Evolutionary conservation across 2,113 vertebrate species (phyloP).

Genomic region (Centropristis striata): DNA sequence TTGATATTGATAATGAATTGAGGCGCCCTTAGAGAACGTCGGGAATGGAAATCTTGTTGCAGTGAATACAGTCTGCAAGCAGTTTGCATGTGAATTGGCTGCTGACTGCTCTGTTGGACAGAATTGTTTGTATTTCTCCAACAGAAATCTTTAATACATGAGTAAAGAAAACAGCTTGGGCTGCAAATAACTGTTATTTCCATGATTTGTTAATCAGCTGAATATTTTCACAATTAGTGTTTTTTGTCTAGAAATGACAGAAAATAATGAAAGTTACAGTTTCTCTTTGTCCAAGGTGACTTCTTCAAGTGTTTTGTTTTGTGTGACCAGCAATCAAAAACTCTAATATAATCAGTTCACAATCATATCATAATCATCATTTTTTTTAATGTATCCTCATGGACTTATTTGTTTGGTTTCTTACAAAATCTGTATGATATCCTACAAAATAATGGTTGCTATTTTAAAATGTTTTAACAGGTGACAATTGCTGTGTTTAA

Average conservation of each 20-base stretch:
- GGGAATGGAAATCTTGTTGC: conserved; percentile 11
- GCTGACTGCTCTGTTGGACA: not conserved
- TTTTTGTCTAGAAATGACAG: not conserved
- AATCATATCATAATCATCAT: not conserved
- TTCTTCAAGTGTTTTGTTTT: not conserved
- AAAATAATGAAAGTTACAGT: not conserved
- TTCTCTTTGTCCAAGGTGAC: not conserved
- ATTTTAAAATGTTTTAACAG: too few species aligned
- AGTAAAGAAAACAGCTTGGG: not conserved
- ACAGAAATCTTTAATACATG: not conserved
- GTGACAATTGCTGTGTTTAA: too few species aligned
- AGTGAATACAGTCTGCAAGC: not conserved
- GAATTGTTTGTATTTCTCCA: conserved; percentile 6
- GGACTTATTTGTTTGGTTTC: too few species aligned
- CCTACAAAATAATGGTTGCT: too few species aligned
- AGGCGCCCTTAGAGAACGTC: conserved; percentile 8
- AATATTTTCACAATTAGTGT: not conserved
- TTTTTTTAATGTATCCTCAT: too few species aligned
- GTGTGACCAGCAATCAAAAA: not conserved
- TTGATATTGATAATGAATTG: conserved; percentile 64
- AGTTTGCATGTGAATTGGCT: conserved; percentile 21
- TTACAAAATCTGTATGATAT: too few species aligned
- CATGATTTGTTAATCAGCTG: not conserved
- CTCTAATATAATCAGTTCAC: not conserved
- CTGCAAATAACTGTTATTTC: not conserved